phyloP scores from a whole-genome alignment of 2,797 vertebrate species.

The Lagorchestes hirsutus region DNA sequence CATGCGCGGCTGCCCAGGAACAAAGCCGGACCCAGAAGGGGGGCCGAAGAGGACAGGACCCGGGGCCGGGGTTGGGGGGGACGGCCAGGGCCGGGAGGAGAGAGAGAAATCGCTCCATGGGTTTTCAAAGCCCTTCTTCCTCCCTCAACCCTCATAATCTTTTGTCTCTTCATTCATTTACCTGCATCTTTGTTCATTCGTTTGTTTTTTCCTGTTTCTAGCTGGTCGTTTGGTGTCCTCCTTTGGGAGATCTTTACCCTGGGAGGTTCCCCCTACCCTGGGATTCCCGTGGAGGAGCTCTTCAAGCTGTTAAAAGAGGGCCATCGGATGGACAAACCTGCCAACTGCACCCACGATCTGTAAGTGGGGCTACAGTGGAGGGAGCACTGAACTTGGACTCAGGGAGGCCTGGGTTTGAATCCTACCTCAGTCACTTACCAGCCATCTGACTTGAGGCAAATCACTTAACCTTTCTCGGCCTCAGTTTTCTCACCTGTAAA shows the following conservation, averaged over 20 bases:
- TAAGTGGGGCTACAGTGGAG: conserved; percentile 82
- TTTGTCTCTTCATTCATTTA: neutral
- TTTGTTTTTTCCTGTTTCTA: conserved; percentile 83
- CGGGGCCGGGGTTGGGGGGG: accelerated
- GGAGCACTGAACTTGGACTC: neutral
- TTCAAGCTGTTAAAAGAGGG: conserved; percentile 99
- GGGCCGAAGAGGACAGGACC: neutral
- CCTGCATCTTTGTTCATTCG: neutral
- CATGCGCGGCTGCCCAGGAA: conserved; percentile 81
- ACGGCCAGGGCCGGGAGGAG: neutral
- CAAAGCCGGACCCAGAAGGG: conserved; percentile 50
- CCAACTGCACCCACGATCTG: conserved; percentile 98
- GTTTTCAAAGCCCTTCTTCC: neutral
- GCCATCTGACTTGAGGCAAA: neutral
- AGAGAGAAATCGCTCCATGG: neutral
- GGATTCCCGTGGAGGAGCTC: conserved; percentile 98
- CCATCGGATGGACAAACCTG: conserved; percentile 98
- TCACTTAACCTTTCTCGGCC: neutral
- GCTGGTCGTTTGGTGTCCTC: conserved; percentile 98
- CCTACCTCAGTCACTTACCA: neutral
- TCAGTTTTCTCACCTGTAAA: neutral
- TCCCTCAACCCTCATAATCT: neutral
- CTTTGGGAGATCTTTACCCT: conserved; percentile 99
- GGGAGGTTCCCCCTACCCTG: conserved; percentile 97
- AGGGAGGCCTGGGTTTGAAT: neutral